These are phyloP conservation scores for Tholera decimalis DNA, from an alignment of 2,888 invertebrate species.

Conservation along the genomic window DNA sequence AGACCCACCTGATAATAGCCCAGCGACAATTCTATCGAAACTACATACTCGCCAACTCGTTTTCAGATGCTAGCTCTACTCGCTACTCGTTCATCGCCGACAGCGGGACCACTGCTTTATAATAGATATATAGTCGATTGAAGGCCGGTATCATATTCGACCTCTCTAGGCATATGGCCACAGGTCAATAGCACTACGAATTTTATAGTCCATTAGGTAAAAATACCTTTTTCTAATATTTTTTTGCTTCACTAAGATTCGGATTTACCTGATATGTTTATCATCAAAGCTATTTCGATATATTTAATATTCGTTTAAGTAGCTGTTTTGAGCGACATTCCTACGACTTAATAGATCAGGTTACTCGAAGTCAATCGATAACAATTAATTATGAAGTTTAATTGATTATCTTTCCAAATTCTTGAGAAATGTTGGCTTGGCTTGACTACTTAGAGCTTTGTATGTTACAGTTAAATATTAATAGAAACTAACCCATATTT, in stretches of 20 bases:
- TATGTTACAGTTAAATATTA: background rate
- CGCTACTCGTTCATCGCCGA: too few relatives aligned
- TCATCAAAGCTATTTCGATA: slow-evolving; percentile 16
- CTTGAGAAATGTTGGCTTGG: background rate
- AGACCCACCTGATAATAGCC: too few relatives aligned
- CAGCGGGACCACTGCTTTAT: too few relatives aligned
- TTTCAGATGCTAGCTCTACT: too few relatives aligned
- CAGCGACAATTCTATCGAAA: too few relatives aligned
- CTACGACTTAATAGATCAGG: slow-evolving; percentile 8
- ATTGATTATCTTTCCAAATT: slow-evolving; percentile 2
- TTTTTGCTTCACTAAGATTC: slow-evolving; percentile 21
- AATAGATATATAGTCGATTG: slow-evolving; percentile 22
- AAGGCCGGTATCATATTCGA: slow-evolving; percentile 37
- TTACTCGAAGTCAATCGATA: slow-evolving; percentile 1
- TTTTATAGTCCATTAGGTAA: slow-evolving; percentile 24
- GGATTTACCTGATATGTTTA: slow-evolving; percentile 34
- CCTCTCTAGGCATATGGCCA: slow-evolving; percentile 43
- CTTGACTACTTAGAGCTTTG: background rate
- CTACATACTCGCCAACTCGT: too few relatives aligned
- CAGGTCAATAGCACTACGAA: slow-evolving; percentile 57
- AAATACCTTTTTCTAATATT: background rate
- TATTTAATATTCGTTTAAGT: slow-evolving; percentile 32
- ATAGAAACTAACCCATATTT: slow-evolving; percentile 19
- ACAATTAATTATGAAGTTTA: slow-evolving; percentile 13
- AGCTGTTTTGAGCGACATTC: slow-evolving; percentile 34